Conservation (phyloP, 2,113 vertebrate genomes). For the Agapornis roseicollis region DNA sequence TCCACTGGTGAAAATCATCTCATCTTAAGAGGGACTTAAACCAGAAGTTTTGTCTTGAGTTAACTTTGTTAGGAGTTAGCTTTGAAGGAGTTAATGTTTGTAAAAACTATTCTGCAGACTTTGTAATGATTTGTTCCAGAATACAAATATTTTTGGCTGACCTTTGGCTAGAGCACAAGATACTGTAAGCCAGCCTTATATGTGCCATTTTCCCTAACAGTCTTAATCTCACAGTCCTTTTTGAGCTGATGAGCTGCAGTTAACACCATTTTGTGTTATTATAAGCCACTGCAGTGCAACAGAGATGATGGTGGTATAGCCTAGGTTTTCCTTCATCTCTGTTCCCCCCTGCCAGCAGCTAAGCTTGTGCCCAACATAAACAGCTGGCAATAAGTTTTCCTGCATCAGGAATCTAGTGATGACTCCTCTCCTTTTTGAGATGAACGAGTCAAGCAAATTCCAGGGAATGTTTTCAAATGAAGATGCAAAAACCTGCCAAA, state of each 20-base stretch:
- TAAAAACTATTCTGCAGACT: not conserved
- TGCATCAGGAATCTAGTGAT: not conserved
- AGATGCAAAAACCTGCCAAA: not conserved
- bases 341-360: not conserved
- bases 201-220: not conserved
- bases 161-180: not conserved
- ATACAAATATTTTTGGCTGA: not conserved
- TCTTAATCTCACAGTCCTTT: not conserved
- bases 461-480: not conserved
- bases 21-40: not conserved
- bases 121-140: not conserved
- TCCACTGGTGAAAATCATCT: not conserved
- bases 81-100: constrained; percentile 2
- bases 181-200: not conserved
- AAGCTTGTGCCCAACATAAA: not conserved
- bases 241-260: not conserved
- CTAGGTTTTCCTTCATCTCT: not conserved
- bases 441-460: not conserved
- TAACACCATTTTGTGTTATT: not conserved
- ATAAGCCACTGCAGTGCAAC: not conserved
- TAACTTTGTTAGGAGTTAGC: too few species aligned
- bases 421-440: not conserved
- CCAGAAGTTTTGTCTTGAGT: not conserved
- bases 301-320: not conserved
- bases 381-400: not conserved